Conservation (phyloP, 2,888 invertebrate genomes). For the Ichneumoninae sp. region DNA sequence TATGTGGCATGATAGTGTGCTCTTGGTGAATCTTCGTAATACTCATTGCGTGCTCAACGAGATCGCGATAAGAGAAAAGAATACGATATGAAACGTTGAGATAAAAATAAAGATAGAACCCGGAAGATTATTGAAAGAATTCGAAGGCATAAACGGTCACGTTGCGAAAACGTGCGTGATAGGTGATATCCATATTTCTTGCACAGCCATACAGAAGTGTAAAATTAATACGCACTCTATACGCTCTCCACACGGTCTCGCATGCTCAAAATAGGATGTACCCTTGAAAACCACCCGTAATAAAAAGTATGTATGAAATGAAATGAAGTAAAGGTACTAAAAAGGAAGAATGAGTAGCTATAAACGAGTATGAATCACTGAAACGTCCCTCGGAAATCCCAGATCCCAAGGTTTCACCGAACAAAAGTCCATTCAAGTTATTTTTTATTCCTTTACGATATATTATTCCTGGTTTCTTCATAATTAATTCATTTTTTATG, state of each 20-base stretch:
- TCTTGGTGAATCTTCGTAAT: background rate
- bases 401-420: background rate
- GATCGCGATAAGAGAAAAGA: background rate
- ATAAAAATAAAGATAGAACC: background rate
- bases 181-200: background rate
- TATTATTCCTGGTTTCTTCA: background rate
- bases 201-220: background rate
- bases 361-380: background rate
- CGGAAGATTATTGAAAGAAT: background rate
- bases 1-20: background rate
- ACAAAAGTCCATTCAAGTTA: slow-evolving; percentile 2
- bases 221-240: background rate
- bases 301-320: background rate
- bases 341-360: background rate
- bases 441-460: background rate
- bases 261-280: background rate
- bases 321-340: background rate
- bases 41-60: background rate
- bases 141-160: background rate
- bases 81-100: background rate
- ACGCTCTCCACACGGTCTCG: background rate
- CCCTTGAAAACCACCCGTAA: background rate
- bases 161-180: background rate
- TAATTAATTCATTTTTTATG: background rate
- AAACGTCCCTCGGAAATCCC: background rate